Evolutionary conservation across 2,797 vertebrate genomes (phyloP), one percentile per base, ranked within the genome.

Genomic region (Chaetophractus vellerosus): DNA sequence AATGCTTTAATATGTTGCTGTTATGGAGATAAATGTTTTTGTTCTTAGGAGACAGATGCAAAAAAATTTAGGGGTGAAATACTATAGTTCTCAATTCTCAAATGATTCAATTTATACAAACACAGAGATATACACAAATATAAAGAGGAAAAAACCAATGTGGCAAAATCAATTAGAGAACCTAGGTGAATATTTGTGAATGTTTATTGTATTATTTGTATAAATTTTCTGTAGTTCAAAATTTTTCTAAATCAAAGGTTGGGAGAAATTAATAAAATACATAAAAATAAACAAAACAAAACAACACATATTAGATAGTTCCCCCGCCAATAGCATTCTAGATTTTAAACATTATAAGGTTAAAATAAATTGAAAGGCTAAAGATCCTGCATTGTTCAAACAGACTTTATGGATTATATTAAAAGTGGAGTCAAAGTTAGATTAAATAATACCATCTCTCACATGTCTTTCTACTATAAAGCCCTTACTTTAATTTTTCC

Each of bases 291-390:
- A n/a, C n/a, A n/a, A n/a, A n/a, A n/a, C n/a, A n/a, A n/a, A n/a
- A n/a, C n/a, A n/a, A n/a, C n/a, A n/a, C n/a, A 3, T 78, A 91
- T 28, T 52, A 79, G 1, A 21, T 50, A 81, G 7, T 74, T 84
- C 68, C 33, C 52, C 10, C 52, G 31, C 16, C 41, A 74, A 45
- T 72, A 66, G n/a, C 23, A 66, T 66, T 66, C 28, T 68, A 91
- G 83, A 68, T 41, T 88, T 91, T 38, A 59, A 57, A 78, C 26
- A 55, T 45, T 50, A 7, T 36, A 79, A 50, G 15, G 12, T 74
- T 74, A 59, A 79, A 59, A 88, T 76, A 28, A 83, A 59, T 18
- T 31, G 23, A 80, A 82, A 82, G 11, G 45, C 68, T 89, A 89
- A 93, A 36, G 12, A 31, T 59, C 48, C 72, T 23, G 9, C 23